These are phyloP conservation scores for Pectinophora gossypiella DNA, from an alignment of 1,140 invertebrate species.

Conservation along the genomic window DNA sequence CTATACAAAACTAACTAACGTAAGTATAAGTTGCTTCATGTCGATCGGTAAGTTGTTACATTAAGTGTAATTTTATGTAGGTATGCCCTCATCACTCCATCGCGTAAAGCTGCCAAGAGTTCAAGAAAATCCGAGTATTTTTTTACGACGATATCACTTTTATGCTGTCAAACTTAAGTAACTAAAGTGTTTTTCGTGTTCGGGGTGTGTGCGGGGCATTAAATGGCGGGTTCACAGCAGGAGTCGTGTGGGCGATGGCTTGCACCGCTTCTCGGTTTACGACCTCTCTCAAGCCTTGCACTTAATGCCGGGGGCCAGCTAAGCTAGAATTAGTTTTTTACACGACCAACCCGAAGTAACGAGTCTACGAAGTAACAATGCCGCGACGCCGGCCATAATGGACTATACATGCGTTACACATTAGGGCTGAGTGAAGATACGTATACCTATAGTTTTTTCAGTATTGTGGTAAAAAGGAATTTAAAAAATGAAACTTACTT, in stretches of 20 bases:
- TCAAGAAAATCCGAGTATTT: too few relatives aligned
- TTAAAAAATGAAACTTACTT: slow-evolving; percentile 77
- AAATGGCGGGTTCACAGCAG: slow-evolving; percentile 25
- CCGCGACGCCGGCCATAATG: slow-evolving; percentile 21
- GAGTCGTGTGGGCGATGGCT: slow-evolving; percentile 45
- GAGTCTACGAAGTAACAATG: slow-evolving; percentile 32
- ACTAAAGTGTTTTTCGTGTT: slow-evolving; percentile 1
- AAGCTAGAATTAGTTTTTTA: slow-evolving; percentile 45
- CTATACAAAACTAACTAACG: too few relatives aligned
- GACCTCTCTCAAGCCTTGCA: slow-evolving; percentile 44
- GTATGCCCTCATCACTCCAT: too few relatives aligned
- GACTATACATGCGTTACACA: slow-evolving; percentile 28
- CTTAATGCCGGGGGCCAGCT: slow-evolving; percentile 41
- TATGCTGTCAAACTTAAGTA: too few relatives aligned
- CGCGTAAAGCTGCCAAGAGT: too few relatives aligned
- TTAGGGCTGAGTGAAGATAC: slow-evolving; percentile 19
- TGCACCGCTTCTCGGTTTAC: slow-evolving; percentile 36
- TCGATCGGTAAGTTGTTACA: too few relatives aligned
- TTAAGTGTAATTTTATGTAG: too few relatives aligned
- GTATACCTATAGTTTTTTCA: too few relatives aligned
- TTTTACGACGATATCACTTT: too few relatives aligned
- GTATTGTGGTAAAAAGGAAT: too few relatives aligned
- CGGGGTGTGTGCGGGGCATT: slow-evolving; percentile 8
- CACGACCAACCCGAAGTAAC: slow-evolving; percentile 23
- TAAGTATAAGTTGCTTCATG: too few relatives aligned